A percentile compares a stretch with the other conserved stretches of the same genome.
phyloP scores from a whole-genome alignment of 2,113 vertebrate species.

The Antidorcas marsupialis region DNA sequence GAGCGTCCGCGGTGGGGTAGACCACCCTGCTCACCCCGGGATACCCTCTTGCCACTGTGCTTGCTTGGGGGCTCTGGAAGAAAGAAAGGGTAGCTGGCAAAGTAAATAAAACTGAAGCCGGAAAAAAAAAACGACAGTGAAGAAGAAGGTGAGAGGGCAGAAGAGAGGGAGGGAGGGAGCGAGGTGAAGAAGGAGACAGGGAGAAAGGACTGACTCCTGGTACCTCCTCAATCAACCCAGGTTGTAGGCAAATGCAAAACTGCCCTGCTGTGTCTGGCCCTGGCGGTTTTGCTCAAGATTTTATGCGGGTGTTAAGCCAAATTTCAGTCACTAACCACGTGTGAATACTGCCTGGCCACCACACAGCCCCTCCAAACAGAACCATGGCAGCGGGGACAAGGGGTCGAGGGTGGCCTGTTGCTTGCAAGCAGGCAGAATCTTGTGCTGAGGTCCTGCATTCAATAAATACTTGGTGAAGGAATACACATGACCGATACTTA shows the following conservation, averaged over 20 bases:
- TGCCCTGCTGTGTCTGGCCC: not conserved
- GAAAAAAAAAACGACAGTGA: not conserved
- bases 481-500: slow-evolving; percentile 9
- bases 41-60: not conserved
- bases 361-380: not conserved
- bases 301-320: slow-evolving; percentile 9
- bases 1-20: not conserved
- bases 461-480: slow-evolving; percentile 46
- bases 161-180: not conserved
- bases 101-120: slow-evolving; percentile 4
- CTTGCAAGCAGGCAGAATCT: not conserved
- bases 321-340: not conserved
- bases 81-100: not conserved
- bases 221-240: not conserved
- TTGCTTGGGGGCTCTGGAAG: not conserved
- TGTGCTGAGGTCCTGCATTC: not conserved
- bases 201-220: not conserved
- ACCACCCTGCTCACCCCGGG: not conserved
- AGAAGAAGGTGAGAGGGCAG: not conserved
- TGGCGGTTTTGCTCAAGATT: slow-evolving; percentile 21
- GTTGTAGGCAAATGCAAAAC: not conserved
- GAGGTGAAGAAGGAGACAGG: not conserved
- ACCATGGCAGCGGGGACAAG: accelerated
- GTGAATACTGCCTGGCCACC: not conserved
- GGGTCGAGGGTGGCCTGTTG: not conserved